Percentiles rank a stretch among this genome's conserved stretches.
phyloP scores from a whole-genome alignment of 1,140 invertebrate genomes.

The Mactra quadrangularis region DNA sequence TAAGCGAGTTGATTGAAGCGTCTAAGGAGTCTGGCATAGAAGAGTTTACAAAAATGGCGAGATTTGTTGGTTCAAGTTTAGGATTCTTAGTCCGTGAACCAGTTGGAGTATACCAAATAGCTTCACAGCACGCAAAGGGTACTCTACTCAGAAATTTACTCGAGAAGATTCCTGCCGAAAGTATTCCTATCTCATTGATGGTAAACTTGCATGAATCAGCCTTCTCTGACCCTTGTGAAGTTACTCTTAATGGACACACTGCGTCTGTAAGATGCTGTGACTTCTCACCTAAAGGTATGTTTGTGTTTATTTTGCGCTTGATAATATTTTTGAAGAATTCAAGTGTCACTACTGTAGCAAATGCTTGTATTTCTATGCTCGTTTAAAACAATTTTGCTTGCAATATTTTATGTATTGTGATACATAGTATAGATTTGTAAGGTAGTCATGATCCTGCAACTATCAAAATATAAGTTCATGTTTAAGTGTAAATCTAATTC shows the following conservation, averaged over 20 bases:
- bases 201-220: slow-evolving; percentile 26
- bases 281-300: slow-evolving; percentile 45
- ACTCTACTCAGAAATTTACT: slow-evolving; percentile 14
- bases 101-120: slow-evolving; percentile 39
- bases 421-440: no score
- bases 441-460: no score
- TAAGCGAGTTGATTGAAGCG: slow-evolving; percentile 55
- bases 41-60: slow-evolving; percentile 24
- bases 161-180: not conserved
- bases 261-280: slow-evolving; percentile 43
- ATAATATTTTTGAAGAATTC: no score
- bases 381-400: no score
- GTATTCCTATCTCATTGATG: slow-evolving; percentile 21
- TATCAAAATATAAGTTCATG: no score
- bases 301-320: no score
- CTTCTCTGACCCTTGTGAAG: slow-evolving; percentile 48
- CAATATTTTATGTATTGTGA: no score
- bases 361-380: no score
- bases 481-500: no score
- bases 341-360: no score
- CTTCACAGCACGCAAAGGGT: slow-evolving; percentile 24
- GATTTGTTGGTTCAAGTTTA: slow-evolving; percentile 50
- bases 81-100: slow-evolving; percentile 45
- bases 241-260: slow-evolving; percentile 49
- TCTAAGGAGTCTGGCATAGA: slow-evolving; percentile 25